Evolutionary conservation across 2,797 vertebrate genomes (phyloP), one percentile per base, ranked within the genome.

Genomic region (Ptychobarbus kaznakovi): DNA sequence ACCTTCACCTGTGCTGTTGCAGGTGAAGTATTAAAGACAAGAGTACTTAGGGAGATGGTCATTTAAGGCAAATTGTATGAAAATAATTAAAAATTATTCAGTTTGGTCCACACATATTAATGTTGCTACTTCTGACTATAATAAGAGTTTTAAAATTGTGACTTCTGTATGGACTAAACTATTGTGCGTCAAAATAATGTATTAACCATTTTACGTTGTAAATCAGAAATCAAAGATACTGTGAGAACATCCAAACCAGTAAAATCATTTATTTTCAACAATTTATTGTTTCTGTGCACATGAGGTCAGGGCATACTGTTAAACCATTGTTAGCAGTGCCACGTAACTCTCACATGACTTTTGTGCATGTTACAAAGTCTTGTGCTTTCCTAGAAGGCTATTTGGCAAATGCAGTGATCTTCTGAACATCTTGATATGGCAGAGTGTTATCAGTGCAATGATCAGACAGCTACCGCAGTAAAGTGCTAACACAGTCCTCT

Each of bases 321-420:
- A 22, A 56, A 22, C 53, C 53, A 22, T 10, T 38, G 63, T 65
- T 66, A 15, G 28, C 1, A 18, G 32, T 51, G 9, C 2, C 49
- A 58, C 32, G 40, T 16, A 77, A 44, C 76, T 42, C 22, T 65
- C 13, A 25, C 53, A 18, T 12, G 1, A 44, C 8, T 49, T 4
- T 22, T 78, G 42, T 80, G 51, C 46, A 49, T 63, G 32, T 97
- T 95, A 97, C 90, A 94, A 91, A 82, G 92, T 95, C 95, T 95
- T 97, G 94, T 94, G 95, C 93, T 97, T 97, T 86, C 95, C 95
- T 92, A 96, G 93, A 92, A 96, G 93, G 89, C 81, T 95, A 90
- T 95, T 94, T 91, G 94, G 94, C 92, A 94, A 94, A 91, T 94
- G 95, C 90, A 96, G 92, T 28, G 93, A 92, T 83, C 94, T 94